Percentiles rank a stretch among this genome's conserved stretches.
Conservation (phyloP, 2,113 vertebrate species). For the Aplodontia rufa region DNA sequence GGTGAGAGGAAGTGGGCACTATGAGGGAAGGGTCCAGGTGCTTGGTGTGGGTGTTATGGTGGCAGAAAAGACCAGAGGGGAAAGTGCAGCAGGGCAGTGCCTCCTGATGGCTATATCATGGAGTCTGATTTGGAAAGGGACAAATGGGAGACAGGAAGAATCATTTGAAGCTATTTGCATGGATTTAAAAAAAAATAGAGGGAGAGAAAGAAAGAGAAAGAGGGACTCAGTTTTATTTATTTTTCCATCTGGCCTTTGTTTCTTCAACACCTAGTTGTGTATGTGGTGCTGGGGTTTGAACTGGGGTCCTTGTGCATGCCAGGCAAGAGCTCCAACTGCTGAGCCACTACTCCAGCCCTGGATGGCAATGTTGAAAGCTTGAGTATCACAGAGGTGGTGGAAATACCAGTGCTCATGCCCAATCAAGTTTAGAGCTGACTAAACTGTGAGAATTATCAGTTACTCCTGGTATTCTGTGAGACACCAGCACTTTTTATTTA, state of each 20-base stretch:
- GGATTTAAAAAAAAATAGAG: too few relatives aligned
- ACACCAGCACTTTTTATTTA: not conserved
- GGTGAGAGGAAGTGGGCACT: not conserved
- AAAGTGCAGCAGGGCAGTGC: accelerated
- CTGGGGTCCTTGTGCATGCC: too few relatives aligned
- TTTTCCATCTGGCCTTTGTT: too few relatives aligned
- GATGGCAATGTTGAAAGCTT: not conserved
- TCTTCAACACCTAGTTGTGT: too few relatives aligned
- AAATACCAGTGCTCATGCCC: not conserved
- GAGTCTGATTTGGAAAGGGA: not conserved
- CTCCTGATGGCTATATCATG: not conserved
- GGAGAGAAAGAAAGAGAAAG: too few relatives aligned
- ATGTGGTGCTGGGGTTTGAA: too few relatives aligned
- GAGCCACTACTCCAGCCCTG: too few relatives aligned
- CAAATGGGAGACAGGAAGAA: not conserved
- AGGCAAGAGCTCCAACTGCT: too few relatives aligned
- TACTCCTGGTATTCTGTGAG: not conserved
- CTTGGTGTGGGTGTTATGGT: not conserved
- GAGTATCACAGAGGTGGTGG: not conserved
- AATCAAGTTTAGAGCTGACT: not conserved
- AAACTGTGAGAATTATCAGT: not conserved
- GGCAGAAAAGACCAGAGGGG: not conserved
- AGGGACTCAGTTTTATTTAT: too few relatives aligned
- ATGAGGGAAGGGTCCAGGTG: not conserved
- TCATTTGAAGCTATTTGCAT: not conserved